These are phyloP conservation scores for Brachyptera putata DNA, from an alignment of 2,888 invertebrate genomes.

Conservation along the genomic window DNA sequence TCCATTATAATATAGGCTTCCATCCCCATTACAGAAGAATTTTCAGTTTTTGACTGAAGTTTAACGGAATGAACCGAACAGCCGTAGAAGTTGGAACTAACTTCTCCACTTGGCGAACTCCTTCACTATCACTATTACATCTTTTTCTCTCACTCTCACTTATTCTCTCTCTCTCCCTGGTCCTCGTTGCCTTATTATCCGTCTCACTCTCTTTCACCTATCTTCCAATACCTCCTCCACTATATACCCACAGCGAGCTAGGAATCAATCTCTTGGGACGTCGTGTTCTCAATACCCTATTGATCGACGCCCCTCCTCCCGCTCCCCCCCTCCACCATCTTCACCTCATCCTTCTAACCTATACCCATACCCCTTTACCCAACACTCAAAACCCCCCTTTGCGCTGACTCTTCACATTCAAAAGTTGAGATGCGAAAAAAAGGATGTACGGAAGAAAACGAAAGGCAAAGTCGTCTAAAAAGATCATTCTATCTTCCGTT, in stretches of 20 bases:
- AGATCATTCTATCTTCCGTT: background rate
- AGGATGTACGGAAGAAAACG: background rate
- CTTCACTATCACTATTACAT: too few relatives aligned
- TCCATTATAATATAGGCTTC: too few relatives aligned
- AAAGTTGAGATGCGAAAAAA: slow-evolving; percentile 11
- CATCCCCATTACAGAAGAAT: too few relatives aligned
- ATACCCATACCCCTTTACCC: slow-evolving; percentile 6
- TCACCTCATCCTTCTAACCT: background rate
- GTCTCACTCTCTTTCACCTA: background rate
- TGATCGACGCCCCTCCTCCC: slow-evolving; percentile 25
- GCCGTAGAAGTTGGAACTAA: too few relatives aligned
- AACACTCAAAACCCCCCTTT: background rate
- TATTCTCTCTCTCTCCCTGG: background rate
- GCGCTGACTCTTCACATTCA: slow-evolving; percentile 15
- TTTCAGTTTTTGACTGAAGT: too few relatives aligned
- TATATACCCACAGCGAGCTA: background rate
- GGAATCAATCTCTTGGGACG: slow-evolving; percentile 27
- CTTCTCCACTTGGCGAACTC: too few relatives aligned
- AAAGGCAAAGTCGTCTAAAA: background rate
- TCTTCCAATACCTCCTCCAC: background rate
- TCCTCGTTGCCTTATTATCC: background rate
- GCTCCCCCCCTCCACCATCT: background rate
- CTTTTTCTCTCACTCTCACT: background rate
- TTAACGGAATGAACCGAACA: too few relatives aligned
- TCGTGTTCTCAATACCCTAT: slow-evolving; percentile 28